Percentiles rank a stretch among this genome's conserved stretches.
These are phyloP conservation scores for Crotalus helleri DNA, from an alignment of 2,113 vertebrate species.

Conservation along the genomic window DNA sequence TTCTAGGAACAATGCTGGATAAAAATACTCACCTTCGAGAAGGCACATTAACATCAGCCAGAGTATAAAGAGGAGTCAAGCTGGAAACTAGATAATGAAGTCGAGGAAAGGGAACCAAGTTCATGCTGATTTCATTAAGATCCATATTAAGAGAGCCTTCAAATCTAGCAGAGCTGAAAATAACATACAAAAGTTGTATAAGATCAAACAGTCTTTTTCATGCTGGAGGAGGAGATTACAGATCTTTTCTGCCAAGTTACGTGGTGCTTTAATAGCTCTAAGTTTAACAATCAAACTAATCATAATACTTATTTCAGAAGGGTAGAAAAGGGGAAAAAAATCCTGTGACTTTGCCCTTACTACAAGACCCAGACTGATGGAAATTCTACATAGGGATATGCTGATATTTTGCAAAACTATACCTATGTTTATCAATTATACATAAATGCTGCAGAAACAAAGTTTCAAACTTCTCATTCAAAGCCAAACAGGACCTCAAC, in stretches of 20 bases:
- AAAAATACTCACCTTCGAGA: constrained; percentile 77
- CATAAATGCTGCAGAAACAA: neutral
- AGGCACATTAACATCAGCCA: constrained; percentile 85
- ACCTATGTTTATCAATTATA: neutral
- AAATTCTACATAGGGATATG: neutral
- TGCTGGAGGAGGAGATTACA: neutral
- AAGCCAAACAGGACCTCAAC: neutral
- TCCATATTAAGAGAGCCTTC: constrained; percentile 97
- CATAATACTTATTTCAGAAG: neutral
- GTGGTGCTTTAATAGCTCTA: neutral
- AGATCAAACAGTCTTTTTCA: neutral
- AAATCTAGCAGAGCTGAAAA: constrained; percentile 89
- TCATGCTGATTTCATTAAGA: constrained; percentile 96
- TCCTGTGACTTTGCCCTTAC: neutral
- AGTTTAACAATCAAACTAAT: neutral
- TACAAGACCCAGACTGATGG: neutral
- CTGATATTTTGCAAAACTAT: neutral
- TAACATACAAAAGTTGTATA: neutral
- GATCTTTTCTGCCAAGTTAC: neutral
- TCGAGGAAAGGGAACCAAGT: constrained; percentile 93
- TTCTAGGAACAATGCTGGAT: neutral
- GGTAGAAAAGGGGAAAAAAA: neutral
- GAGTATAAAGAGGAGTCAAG: constrained; percentile 88
- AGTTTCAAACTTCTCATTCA: neutral
- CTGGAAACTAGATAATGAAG: constrained; percentile 94